phyloP scores from a whole-genome alignment of 2,888 invertebrate species.

The Megamerina dolium region DNA sequence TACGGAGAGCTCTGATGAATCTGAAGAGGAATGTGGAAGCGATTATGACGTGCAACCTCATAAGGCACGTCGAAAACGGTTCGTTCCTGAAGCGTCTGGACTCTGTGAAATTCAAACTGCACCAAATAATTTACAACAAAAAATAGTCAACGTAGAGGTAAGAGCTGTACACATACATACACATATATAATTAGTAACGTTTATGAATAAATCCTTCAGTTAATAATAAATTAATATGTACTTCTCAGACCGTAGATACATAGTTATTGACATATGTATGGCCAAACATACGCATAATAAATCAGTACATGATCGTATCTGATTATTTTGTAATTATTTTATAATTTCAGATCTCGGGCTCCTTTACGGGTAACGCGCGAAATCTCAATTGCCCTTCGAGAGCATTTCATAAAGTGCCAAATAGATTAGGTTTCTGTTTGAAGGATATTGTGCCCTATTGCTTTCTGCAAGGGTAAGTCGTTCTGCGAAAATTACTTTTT shows the following conservation, averaged over 20 bases:
- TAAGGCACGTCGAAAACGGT: conserved; percentile 1
- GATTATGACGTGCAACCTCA: conserved; percentile 2
- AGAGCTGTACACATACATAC: too few species aligned
- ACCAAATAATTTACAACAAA: conserved; percentile 34
- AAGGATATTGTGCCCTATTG: conserved; percentile 58
- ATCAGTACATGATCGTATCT: too few species aligned
- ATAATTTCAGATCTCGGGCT: too few species aligned
- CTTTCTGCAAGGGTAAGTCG: conserved; percentile 49
- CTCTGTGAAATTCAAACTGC: conserved; percentile 1
- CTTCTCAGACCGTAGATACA: too few species aligned
- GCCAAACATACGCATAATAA: too few species aligned
- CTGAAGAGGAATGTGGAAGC: conserved; percentile 18
- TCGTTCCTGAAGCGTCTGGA: conserved; percentile 7
- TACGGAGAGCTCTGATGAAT: conserved; percentile 30
- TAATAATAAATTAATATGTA: too few species aligned
- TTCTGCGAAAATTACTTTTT: neutral
- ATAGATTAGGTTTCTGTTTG: conserved; percentile 56
- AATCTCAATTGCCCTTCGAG: too few species aligned
- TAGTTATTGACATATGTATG: too few species aligned
- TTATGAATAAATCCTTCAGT: too few species aligned
- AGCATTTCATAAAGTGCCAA: conserved; percentile 56
- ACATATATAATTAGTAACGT: too few species aligned
- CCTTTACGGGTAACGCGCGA: too few species aligned
- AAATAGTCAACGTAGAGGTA: conserved; percentile 41
- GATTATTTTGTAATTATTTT: too few species aligned